A percentile compares a stretch with the other conserved stretches of the same genome.
Conservation (phyloP, 2,888 invertebrate species). For the Brenthis ino region DNA sequence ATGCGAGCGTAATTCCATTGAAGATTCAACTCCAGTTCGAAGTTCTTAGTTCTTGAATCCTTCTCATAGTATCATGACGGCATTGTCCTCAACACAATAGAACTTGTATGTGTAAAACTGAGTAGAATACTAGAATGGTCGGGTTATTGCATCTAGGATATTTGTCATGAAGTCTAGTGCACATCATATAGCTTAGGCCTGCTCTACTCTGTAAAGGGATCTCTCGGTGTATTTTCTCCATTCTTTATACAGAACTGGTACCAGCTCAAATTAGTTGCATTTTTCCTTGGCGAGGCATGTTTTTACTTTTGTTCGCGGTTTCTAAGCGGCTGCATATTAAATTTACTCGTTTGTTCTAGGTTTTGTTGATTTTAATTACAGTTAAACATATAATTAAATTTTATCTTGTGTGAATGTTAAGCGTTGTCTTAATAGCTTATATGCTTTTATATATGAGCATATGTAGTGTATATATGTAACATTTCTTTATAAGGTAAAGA, state of each 20-base stretch:
- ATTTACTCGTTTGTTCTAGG: constrained; percentile 15
- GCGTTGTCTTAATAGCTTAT: too few species aligned
- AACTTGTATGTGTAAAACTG: constrained; percentile 67
- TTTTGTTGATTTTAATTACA: constrained; percentile 29
- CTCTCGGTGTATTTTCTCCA: constrained; percentile 37
- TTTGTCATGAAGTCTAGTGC: constrained; percentile 48
- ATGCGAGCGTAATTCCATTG: constrained; percentile 69
- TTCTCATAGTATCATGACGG: constrained; percentile 61
- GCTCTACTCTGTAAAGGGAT: constrained; percentile 30
- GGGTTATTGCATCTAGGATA: constrained; percentile 55
- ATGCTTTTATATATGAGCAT: too few species aligned
- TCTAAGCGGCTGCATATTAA: constrained; percentile 25
- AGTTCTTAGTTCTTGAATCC: constrained; percentile 65
- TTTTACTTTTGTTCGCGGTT: constrained; percentile 29
- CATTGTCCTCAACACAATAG: constrained; percentile 74
- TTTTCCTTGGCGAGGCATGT: constrained; percentile 31
- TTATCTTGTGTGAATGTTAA: background rate
- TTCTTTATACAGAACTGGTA: constrained; percentile 41
- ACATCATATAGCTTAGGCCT: constrained; percentile 29
- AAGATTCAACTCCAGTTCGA: constrained; percentile 70
- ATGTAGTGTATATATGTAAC: too few species aligned
- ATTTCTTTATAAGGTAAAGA: too few species aligned
- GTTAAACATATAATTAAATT: constrained; percentile 12
- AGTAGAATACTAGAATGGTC: constrained; percentile 54
- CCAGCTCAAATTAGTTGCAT: constrained; percentile 45